Percentiles rank a stretch among this genome's conserved stretches.
Conservation (phyloP, 1,140 invertebrate species). For the Pogonomyrmex californicus region DNA sequence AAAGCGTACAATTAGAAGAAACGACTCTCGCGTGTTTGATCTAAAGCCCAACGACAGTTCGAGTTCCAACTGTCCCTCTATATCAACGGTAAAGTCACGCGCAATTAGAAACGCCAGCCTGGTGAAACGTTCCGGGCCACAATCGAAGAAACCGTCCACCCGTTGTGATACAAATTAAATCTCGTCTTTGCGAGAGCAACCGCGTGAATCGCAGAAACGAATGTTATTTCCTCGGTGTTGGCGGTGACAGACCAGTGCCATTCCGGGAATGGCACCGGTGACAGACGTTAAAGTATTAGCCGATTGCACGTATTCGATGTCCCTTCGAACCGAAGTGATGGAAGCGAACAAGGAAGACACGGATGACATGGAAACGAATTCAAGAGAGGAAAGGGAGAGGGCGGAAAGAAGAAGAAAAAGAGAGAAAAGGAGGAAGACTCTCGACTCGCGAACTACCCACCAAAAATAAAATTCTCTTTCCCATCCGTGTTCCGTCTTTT, state of each 20-base stretch:
- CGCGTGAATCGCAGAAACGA: constrained; percentile 64
- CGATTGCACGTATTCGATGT: constrained; percentile 74
- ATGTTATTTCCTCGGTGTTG: constrained; percentile 66
- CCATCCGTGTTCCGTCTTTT: constrained; percentile 60
- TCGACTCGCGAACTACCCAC: constrained; percentile 66
- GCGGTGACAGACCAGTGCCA: constrained; percentile 44
- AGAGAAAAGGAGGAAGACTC: constrained; percentile 47
- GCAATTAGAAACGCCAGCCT: neutral
- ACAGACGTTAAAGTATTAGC: constrained; percentile 76
- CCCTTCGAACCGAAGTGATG: constrained; percentile 62
- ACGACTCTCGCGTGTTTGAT: neutral
- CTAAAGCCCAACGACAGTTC: constrained; percentile 12
- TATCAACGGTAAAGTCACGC: neutral
- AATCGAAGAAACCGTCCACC: constrained; percentile 11
- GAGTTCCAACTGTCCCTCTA: neutral
- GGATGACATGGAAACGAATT: constrained; percentile 27
- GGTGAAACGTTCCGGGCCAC: neutral
- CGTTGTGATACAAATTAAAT: constrained; percentile 10
- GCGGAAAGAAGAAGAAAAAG: neutral
- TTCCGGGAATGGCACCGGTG: constrained; percentile 57
- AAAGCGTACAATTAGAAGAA: constrained; percentile 9
- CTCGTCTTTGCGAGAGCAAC: constrained; percentile 1
- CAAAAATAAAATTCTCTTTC: constrained; percentile 75
- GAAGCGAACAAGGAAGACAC: constrained; percentile 60
- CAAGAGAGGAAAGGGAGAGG: neutral